Evolutionary conservation across 2,113 vertebrate species (phyloP).

Genomic region (Ramphastos sulfuratus): DNA sequence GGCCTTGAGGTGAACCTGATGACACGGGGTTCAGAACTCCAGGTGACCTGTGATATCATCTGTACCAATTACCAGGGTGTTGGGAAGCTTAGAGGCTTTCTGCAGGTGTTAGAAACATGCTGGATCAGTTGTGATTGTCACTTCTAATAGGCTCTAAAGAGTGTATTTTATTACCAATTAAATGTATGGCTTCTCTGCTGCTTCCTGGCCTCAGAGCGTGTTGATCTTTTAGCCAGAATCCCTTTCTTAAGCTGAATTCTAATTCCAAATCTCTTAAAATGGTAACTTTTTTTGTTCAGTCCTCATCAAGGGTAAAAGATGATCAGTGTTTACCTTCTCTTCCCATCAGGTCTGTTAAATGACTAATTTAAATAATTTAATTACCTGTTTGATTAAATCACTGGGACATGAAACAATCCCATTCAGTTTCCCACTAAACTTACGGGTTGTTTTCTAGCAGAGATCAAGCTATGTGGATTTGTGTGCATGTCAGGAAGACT

Average conservation of each 20-base stretch:
- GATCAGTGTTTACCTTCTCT: neutral
- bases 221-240: neutral
- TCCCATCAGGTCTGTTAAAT: neutral
- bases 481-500: neutral
- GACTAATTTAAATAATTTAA: neutral
- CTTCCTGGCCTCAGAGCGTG: neutral
- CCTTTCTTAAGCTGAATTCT: neutral
- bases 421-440: neutral
- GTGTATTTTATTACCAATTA: neutral
- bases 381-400: neutral
- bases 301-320: neutral
- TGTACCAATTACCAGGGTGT: neutral
- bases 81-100: neutral
- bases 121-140: neutral
- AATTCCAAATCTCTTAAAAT: neutral
- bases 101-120: neutral
- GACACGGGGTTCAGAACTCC: neutral
- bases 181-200: neutral
- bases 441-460: neutral
- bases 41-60: accelerated
- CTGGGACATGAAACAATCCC: neutral
- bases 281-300: neutral
- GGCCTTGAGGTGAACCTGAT: neutral
- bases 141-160: neutral
- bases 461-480: neutral